Evolutionary conservation across 2,888 invertebrate genomes (phyloP).

Genomic region (Dicycla oo): DNA sequence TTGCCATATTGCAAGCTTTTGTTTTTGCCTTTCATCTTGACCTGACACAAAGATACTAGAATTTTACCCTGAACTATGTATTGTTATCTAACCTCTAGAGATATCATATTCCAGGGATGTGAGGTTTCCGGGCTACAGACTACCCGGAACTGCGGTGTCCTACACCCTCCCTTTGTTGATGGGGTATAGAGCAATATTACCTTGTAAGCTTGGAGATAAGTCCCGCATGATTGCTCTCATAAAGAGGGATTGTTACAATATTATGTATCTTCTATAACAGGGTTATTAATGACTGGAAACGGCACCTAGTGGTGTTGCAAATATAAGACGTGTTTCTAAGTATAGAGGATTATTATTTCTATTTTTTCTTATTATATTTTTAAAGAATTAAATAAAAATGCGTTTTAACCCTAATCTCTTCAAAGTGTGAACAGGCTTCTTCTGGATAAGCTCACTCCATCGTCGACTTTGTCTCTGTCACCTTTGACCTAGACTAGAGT

Average conservation of each 20-base stretch:
- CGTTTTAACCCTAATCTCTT: no score
- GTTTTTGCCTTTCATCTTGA: no score
- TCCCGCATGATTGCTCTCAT: conserved; percentile 23
- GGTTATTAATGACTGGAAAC: conserved; percentile 13
- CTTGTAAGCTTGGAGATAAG: conserved; percentile 46
- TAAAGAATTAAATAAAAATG: no score
- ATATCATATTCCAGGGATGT: background rate
- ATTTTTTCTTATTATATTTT: no score
- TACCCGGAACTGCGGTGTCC: conserved; percentile 2
- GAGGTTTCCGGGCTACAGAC: background rate
- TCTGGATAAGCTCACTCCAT: no score
- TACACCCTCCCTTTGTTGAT: conserved; percentile 14
- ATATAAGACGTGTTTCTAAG: background rate
- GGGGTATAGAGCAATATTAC: conserved; percentile 27
- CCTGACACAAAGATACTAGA: background rate
- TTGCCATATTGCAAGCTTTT: background rate
- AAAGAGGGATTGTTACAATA: conserved; percentile 33
- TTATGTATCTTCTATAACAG: conserved; percentile 27
- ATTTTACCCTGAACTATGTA: background rate
- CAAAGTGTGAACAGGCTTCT: no score
- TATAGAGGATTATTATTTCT: no score
- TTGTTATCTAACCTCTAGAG: background rate
- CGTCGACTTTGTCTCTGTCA: no score
- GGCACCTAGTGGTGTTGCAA: background rate
- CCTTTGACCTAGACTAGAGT: no score